Percentiles rank a stretch among this genome's conserved stretches.
Conservation (phyloP, 2,113 vertebrate species). For the Progne subis region DNA sequence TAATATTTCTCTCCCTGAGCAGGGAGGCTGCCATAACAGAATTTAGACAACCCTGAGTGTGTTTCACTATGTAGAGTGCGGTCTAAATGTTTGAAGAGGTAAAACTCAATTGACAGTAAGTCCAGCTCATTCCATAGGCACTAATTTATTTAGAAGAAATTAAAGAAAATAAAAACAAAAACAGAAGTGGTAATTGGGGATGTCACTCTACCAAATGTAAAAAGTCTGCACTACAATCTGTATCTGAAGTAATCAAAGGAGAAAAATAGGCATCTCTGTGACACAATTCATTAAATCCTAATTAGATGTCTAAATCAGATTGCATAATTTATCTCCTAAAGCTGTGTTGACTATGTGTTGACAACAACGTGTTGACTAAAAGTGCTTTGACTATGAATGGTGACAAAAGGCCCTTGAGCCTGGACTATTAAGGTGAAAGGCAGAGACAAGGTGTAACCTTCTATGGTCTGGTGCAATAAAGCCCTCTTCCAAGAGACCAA, state of each 20-base stretch:
- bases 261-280: neutral
- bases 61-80: neutral
- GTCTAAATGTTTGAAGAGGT: neutral
- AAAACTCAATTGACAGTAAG: neutral
- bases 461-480: neutral
- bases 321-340: neutral
- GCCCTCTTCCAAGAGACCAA: neutral
- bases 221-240: neutral
- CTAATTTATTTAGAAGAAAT: neutral
- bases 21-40: neutral
- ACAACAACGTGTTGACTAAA: neutral
- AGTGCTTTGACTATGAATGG: neutral
- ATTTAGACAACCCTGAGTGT: neutral
- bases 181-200: neutral
- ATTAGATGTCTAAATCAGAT: conserved; percentile 26
- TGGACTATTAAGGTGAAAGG: neutral
- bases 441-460: neutral
- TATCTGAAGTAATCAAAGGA: neutral
- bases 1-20: neutral
- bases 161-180: neutral
- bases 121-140: neutral
- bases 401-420: conserved; percentile 5
- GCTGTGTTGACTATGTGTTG: neutral
- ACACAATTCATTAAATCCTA: neutral
- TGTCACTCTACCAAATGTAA: neutral